Evolutionary conservation across 2,888 invertebrate genomes (phyloP).

Genomic region (Chymomyza caudatula): DNA sequence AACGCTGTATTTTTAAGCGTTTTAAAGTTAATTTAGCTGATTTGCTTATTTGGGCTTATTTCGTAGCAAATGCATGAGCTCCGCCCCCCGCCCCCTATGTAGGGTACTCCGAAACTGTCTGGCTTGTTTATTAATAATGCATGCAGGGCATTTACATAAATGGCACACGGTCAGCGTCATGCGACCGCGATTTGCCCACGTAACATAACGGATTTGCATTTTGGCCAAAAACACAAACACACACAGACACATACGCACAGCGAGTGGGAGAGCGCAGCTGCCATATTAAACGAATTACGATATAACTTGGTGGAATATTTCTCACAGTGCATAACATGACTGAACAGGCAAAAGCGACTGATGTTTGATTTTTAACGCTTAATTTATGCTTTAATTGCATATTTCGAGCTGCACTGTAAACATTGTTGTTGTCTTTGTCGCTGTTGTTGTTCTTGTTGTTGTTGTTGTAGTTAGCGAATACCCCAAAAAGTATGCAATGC

Average conservation of each 20-base stretch:
- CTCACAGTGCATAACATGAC: background rate
- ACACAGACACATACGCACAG: too few relatives aligned
- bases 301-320: background rate
- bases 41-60: too few relatives aligned
- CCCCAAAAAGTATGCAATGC: conserved; percentile 46
- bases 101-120: background rate
- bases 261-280: too few relatives aligned
- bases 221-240: background rate
- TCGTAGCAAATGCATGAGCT: too few relatives aligned
- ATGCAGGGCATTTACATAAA: conserved; percentile 42
- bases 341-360: background rate
- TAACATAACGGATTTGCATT: background rate
- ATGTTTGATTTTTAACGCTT: conserved; percentile 37
- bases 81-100: too few relatives aligned
- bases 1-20: too few relatives aligned
- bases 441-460: background rate
- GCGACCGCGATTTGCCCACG: background rate
- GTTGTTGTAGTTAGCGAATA: conserved; percentile 12
- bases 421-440: conserved; percentile 1
- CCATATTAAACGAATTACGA: background rate
- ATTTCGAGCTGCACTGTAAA: conserved; percentile 51
- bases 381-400: conserved; percentile 68
- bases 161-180: background rate
- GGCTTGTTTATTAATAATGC: conserved; percentile 51
- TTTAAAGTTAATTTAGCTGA: too few relatives aligned